Evolutionary conservation across 2,888 invertebrate genomes (phyloP).

Genomic region (Amitus sp.): DNA sequence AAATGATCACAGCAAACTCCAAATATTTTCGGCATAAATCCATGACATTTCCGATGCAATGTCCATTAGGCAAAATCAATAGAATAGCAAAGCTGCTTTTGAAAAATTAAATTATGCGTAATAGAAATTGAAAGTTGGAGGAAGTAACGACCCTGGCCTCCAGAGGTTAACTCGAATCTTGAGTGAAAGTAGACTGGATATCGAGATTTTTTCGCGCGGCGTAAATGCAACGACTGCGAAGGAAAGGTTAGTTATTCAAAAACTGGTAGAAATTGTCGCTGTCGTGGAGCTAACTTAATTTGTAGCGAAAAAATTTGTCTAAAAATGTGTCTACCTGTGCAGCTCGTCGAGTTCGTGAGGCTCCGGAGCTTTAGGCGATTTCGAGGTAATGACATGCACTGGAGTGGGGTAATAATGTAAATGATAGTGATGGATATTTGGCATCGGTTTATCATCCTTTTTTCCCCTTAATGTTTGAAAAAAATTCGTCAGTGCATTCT

Average conservation of each 20-base stretch:
- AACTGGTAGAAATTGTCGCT: too few species aligned
- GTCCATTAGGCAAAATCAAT: too few species aligned
- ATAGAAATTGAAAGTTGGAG: conserved; percentile 2
- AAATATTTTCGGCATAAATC: conserved; percentile 9
- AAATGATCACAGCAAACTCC: background rate
- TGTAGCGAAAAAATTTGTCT: background rate
- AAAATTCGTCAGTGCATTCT: conserved; percentile 44
- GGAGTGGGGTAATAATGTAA: conserved; percentile 52
- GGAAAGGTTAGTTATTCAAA: too few species aligned
- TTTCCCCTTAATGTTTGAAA: conserved; percentile 42
- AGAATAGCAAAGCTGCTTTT: too few species aligned
- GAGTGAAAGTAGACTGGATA: background rate
- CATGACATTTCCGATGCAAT: too few species aligned
- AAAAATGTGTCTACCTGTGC: conserved; percentile 40
- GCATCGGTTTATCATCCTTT: conserved; percentile 39
- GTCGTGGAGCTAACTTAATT: too few species aligned
- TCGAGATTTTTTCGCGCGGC: background rate
- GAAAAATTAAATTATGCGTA: background rate
- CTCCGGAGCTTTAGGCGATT: conserved; percentile 42
- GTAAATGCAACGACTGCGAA: too few species aligned
- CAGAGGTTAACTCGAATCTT: background rate
- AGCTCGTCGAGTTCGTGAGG: conserved; percentile 42
- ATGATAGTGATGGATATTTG: conserved; percentile 51
- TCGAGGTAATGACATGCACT: conserved; percentile 31
- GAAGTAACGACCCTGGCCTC: background rate